Evolutionary conservation across 2,888 invertebrate species (phyloP).

Genomic region (Drosophila dives): DNA sequence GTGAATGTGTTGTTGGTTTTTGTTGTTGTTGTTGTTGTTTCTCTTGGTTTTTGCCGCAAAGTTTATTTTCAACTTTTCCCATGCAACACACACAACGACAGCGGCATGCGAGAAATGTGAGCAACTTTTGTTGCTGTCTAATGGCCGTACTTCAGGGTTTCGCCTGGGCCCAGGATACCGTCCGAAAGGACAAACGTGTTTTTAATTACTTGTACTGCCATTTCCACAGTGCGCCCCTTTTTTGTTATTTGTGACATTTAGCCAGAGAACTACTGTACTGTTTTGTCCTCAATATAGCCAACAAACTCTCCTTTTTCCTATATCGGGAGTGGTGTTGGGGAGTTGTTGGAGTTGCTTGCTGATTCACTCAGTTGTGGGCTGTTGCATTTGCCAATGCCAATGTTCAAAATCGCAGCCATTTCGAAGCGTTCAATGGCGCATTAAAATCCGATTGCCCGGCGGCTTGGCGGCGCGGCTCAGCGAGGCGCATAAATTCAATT

Average conservation of each 20-base stretch:
- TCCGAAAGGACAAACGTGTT: constrained; percentile 77
- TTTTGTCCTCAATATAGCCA: constrained; percentile 30
- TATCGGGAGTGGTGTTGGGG: not conserved
- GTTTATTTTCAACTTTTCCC: constrained; percentile 81
- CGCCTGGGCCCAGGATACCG: constrained; percentile 24
- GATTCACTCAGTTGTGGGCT: constrained; percentile 3
- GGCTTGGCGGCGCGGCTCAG: constrained; percentile 54
- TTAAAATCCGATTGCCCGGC: constrained; percentile 79
- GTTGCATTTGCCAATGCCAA: constrained; percentile 59
- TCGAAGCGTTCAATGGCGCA: constrained; percentile 81
- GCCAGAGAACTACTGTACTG: constrained; percentile 29
- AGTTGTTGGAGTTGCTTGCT: constrained; percentile 7
- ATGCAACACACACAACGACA: constrained; percentile 44
- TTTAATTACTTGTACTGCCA: constrained; percentile 77
- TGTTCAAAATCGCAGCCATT: constrained; percentile 71
- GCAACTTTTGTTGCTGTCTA: constrained; percentile 61
- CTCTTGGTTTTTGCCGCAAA: constrained; percentile 63
- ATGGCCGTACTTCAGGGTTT: constrained; percentile 40
- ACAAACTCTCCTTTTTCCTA: constrained; percentile 41
- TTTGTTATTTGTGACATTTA: constrained; percentile 49
- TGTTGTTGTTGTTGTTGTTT: constrained; percentile 21
- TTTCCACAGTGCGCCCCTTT: constrained; percentile 31
- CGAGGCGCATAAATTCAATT: constrained; percentile 82
- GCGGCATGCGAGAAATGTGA: constrained; percentile 68
- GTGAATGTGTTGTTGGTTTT: constrained; percentile 40